Base-by-base conservation (phyloP, 2,113 vertebrate species). In the Malaclemys terrapin region DNA sequence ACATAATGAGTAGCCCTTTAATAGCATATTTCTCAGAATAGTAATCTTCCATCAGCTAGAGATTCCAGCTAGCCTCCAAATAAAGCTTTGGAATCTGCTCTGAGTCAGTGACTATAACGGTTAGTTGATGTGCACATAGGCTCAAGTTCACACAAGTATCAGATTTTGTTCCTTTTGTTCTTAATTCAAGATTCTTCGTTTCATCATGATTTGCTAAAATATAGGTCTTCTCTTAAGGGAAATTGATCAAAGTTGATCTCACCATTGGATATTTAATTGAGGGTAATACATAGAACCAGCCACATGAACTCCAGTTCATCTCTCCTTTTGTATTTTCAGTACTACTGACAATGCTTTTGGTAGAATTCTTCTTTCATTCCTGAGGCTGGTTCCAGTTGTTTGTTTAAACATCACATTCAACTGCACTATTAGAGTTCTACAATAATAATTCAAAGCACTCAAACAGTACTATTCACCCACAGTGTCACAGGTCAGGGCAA, bases 1-100 rank as follows among this genome's bases (percentile, higher is more conserved):
- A 89, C 22, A 47, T 89, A 52, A 89, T 35, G 88, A 97, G 88
- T 85, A 93, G 94, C 85, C 47, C 85, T 95, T 93, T 95, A 91
- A 95, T 89, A 92, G 62, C 75, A 57, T 89, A 85, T 91, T 94
- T 89, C 95, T 97, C 52, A 88, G 84, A 97, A 97, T 89, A 97
- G 89, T 45, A 82, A 92, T 83, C 85, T 90, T 93, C 75, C 83
- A 27, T n/a, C 82, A 93, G 82, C 86, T 94, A 79, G 49, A 90
- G 47, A 84, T 93, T 90, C 84, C 75, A 65, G 22, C 22, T 59
- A 72, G 91, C 65, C 17, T 96, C 72, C 84, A 95, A 91, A 85
- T 88, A 89, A 95, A 91, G 93, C 65, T 87, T 35, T 85, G 91
- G 90, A 96, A 91, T 93, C 84, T 91, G 35, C 42, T 93, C 86